Conservation (phyloP, 2,113 vertebrate species). For the Conger conger region DNA sequence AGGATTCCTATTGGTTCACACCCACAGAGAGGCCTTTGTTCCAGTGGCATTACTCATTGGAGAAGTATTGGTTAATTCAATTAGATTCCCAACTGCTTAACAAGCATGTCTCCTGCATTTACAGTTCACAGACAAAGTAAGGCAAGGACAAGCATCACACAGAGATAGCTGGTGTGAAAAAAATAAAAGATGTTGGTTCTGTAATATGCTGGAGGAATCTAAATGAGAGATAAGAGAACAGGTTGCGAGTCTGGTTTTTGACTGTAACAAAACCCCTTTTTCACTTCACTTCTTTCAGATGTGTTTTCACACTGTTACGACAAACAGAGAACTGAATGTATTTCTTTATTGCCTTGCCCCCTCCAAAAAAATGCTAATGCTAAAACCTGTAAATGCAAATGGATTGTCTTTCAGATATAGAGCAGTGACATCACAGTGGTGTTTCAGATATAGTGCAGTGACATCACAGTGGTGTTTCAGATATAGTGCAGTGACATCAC, state of each 20-base stretch:
- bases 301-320: neutral
- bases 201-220: conserved; percentile 52
- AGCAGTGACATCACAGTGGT: too few species aligned
- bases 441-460: too few species aligned
- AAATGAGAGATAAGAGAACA: conserved; percentile 57
- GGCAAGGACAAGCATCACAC: conserved; percentile 58
- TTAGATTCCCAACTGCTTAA: conserved; percentile 66
- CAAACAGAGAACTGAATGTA: too few species aligned
- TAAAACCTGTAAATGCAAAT: too few species aligned
- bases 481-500: too few species aligned
- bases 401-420: too few species aligned
- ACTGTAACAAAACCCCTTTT: conserved; percentile 52
- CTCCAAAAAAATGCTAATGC: too few species aligned
- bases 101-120: conserved; percentile 67
- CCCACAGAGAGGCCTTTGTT: conserved; percentile 58
- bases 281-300: conserved; percentile 32
- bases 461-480: too few species aligned
- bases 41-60: conserved; percentile 53
- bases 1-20: neutral
- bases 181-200: conserved; percentile 40
- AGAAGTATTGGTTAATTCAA: conserved; percentile 63
- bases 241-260: conserved; percentile 55
- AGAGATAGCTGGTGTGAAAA: conserved; percentile 51
- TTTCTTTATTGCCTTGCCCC: too few species aligned
- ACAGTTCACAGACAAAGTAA: conserved; percentile 62